Percentiles rank a stretch among this genome's conserved stretches.
Evolutionary conservation across 2,888 invertebrate species (phyloP).

Genomic region (Napeogenes sylphis): DNA sequence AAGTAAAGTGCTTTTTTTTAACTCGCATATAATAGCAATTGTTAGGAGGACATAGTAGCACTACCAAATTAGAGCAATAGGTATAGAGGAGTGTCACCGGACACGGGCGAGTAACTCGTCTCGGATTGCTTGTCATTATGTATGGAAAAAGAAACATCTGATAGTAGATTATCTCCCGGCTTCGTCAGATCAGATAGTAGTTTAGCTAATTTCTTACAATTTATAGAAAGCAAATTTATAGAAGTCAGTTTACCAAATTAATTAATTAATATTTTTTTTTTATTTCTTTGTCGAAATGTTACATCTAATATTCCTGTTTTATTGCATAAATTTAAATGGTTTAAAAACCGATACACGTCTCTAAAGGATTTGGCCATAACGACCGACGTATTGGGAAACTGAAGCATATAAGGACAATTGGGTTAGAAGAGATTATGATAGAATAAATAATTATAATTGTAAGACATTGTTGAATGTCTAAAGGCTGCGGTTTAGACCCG

Average conservation of each 20-base stretch:
- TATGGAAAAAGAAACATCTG: constrained; percentile 5
- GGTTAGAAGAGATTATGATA: not conserved
- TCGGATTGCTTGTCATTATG: constrained; percentile 19
- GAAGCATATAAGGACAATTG: not conserved
- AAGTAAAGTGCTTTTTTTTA: too few relatives aligned
- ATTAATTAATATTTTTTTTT: too few relatives aligned
- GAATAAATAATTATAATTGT: not conserved
- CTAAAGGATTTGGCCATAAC: not conserved
- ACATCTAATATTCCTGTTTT: not conserved
- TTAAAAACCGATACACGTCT: not conserved
- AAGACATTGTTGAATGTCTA: too few relatives aligned
- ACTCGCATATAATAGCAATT: too few relatives aligned
- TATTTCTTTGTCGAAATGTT: too few relatives aligned
- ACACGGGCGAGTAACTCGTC: constrained; percentile 21
- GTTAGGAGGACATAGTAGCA: too few relatives aligned
- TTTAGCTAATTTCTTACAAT: too few relatives aligned
- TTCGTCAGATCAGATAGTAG: too few relatives aligned
- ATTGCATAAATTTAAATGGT: not conserved
- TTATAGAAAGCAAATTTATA: too few relatives aligned
- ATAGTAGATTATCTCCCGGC: too few relatives aligned
- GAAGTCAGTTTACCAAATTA: too few relatives aligned
- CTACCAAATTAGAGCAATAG: constrained; percentile 17
- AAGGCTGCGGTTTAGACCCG: too few relatives aligned
- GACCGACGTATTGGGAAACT: not conserved
- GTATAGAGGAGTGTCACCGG: constrained; percentile 20